Evolutionary conservation across 2,113 vertebrate genomes (phyloP).

Genomic region (human): GRCh38 chr4:11135501-11136000

Average conservation of each 20-base stretch:
- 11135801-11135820: slow-evolving; percentile 16
- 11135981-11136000: slow-evolving; percentile 56
- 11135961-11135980: slow-evolving; percentile 37
- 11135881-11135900: slow-evolving; percentile 5
- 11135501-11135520: not conserved
- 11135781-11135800: not conserved
- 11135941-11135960: slow-evolving; percentile 45
- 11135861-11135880: not conserved
- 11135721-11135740: not conserved
- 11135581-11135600: not conserved
- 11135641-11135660: not conserved
- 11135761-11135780: slow-evolving; percentile 3
- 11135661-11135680: not conserved
- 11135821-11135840: slow-evolving; percentile 10
- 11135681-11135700: not conserved
- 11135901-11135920: slow-evolving; percentile 59
- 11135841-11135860: slow-evolving; percentile 42
- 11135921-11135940: slow-evolving; percentile 73
- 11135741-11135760: not conserved
- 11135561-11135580: accelerated
- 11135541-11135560: accelerated
- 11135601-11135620: not conserved
- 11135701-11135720: not conserved
- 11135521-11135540: accelerated
- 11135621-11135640: not conserved